Percentiles rank a stretch among this genome's conserved stretches.
phyloP scores from a whole-genome alignment of 2,113 vertebrate genomes.

The Psilopogon haemacephalus region DNA sequence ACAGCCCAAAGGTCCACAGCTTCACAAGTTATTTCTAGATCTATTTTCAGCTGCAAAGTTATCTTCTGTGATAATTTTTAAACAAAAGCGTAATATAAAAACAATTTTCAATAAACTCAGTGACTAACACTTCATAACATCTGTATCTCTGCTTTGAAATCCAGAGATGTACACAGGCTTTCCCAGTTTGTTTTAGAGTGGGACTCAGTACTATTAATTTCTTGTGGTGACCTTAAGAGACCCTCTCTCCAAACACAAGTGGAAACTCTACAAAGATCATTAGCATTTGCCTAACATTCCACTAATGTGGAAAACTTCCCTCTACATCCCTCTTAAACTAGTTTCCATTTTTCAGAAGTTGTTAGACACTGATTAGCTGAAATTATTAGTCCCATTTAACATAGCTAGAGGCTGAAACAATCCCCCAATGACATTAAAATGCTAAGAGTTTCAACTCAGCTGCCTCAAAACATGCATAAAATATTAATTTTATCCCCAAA shows the following conservation, averaged over 20 bases:
- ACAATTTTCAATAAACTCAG: background rate
- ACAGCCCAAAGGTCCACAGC: background rate
- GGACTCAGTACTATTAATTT: background rate
- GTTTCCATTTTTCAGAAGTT: slow-evolving; percentile 63
- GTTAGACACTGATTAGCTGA: slow-evolving; percentile 53
- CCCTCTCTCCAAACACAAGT: slow-evolving; percentile 31
- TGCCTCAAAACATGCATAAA: slow-evolving; percentile 45
- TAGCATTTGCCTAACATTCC: slow-evolving; percentile 41
- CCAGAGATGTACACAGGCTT: background rate
- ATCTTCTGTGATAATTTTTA: background rate
- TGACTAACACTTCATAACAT: background rate
- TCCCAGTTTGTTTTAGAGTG: background rate
- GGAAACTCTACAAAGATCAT: slow-evolving; percentile 55
- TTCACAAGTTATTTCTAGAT: background rate
- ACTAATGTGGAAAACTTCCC: slow-evolving; percentile 63
- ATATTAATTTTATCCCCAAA: slow-evolving; percentile 56
- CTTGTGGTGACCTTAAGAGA: slow-evolving; percentile 39
- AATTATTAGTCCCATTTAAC: slow-evolving; percentile 57
- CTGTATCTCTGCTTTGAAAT: background rate
- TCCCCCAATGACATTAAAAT: slow-evolving; percentile 38
- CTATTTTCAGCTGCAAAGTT: background rate
- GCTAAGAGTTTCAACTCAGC: slow-evolving; percentile 17
- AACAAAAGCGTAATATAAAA: background rate
- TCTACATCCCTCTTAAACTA: slow-evolving; percentile 50
- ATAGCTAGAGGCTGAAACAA: slow-evolving; percentile 59